Evolutionary conservation across 2,888 invertebrate species (phyloP), one percentile per base, ranked within the genome.

Genomic region (Phrixothrix hirtus): DNA sequence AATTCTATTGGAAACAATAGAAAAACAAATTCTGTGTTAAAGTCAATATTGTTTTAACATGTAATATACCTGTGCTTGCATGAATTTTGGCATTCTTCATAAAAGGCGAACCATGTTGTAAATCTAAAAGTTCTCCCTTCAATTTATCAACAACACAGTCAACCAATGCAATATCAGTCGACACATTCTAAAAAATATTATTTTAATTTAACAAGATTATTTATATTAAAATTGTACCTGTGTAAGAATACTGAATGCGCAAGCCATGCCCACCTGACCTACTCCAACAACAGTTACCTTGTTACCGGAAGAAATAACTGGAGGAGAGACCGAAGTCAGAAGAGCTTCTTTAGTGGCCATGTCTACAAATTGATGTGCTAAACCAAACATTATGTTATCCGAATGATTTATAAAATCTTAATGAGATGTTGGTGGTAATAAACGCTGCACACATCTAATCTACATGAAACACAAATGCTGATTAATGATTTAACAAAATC

Each of bases 251-350:
- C 88, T 87, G 78, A 91, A 90, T 14, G 91, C 92, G 59, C 90
- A 88, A 1, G 92, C 92, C 92, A 93, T 93, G 57, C 94, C 94
- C 50, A 95, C 94, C 75, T 89, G 88, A 1, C 94, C 93, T 11
- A 88, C 86, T 15, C 93, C 94, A 14, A 94, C 92, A 48, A 94
- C 82, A n/a, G 92, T 88, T 57, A 94, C 82, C 76, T 92, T 92
- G 70, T 83, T 85, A 38, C 81, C 82, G 1, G 82, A 75, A 13
- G 74, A 17, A 14, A 39, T 21, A 17, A 50, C 51, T 30, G 50
- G 53, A 7, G 55, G 44, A 7, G 58, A 55, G 2, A 60, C 53
- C n/a, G 48, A 15, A 32, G 44, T 48, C n/a, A 60, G 25, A 29
- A 60, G 55, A 4, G 57, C 47, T 14, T 53, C 48, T 27, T 46